phyloP scores from a whole-genome alignment of 2,888 invertebrate species.

The Agriotes lineatus region DNA sequence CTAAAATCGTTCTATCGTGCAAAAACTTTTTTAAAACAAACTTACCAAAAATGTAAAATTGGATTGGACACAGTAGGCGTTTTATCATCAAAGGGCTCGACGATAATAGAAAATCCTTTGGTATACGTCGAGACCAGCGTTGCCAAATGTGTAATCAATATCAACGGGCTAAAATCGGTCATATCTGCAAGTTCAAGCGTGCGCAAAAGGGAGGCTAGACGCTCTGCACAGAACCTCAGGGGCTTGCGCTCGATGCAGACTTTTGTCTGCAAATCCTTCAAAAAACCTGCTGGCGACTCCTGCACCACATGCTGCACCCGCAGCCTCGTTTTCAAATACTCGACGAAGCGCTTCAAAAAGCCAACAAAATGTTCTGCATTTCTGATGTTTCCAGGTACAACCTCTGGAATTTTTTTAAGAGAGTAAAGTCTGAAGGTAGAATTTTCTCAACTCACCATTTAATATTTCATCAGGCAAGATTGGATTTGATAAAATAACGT shows the following conservation, averaged over 20 bases:
- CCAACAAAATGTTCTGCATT: constrained; percentile 97
- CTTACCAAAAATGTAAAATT: constrained; percentile 80
- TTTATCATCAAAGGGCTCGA: constrained; percentile 98
- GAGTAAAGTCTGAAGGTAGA: no score
- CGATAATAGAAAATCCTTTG: constrained; percentile 96
- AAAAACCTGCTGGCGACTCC: constrained; percentile 96
- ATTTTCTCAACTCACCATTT: constrained; percentile 73
- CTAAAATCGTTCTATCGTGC: no score
- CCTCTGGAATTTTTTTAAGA: constrained; percentile 84
- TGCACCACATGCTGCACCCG: constrained; percentile 96
- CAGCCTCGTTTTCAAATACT: constrained; percentile 94
- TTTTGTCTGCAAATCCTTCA: constrained; percentile 90
- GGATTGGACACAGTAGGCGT: constrained; percentile 92
- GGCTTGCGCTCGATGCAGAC: constrained; percentile 98
- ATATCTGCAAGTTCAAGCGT: constrained; percentile 94
- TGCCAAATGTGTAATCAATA: constrained; percentile 86
- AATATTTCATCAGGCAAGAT: constrained; percentile 94
- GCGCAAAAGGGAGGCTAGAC: constrained; percentile 87
- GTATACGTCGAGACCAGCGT: constrained; percentile 97
- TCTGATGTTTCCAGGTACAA: constrained; percentile 96
- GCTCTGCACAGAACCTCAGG: constrained; percentile 93
- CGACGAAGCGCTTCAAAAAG: constrained; percentile 93
- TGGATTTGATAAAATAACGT: constrained; percentile 91
- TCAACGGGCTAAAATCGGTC: constrained; percentile 88
- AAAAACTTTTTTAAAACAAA: no score